Conservation (phyloP, 1,140 invertebrate species). For the Pogonomyrmex barbatus region DNA sequence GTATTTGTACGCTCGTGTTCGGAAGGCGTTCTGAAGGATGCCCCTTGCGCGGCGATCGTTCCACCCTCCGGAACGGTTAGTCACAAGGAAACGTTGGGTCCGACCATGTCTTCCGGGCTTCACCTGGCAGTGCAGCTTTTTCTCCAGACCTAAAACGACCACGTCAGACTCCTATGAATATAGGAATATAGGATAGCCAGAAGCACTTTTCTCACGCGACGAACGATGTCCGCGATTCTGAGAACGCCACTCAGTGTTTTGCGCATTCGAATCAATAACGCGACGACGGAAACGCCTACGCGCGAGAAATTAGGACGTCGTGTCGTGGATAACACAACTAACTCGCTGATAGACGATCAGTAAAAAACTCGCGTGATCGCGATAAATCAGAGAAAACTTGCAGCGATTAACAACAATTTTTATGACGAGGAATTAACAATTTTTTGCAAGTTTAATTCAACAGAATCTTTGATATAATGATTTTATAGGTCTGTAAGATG, state of each 20-base stretch:
- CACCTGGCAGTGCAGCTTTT: slow-evolving; percentile 22
- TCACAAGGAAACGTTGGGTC: slow-evolving; percentile 78
- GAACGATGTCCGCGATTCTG: slow-evolving; percentile 53
- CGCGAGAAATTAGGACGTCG: slow-evolving; percentile 18
- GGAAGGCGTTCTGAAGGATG: slow-evolving; percentile 73
- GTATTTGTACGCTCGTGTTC: slow-evolving; percentile 82
- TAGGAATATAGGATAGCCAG: background rate
- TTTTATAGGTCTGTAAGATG: background rate
- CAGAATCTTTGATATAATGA: background rate
- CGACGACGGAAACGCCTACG: slow-evolving; percentile 67
- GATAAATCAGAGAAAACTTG: background rate
- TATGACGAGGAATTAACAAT: background rate
- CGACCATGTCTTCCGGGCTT: slow-evolving; percentile 71
- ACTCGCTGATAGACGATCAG: background rate
- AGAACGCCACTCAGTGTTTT: slow-evolving; percentile 68
- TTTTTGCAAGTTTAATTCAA: background rate
- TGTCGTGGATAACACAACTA: background rate
- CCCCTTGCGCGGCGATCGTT: slow-evolving; percentile 55
- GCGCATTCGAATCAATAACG: slow-evolving; percentile 85
- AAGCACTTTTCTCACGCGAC: slow-evolving; percentile 20
- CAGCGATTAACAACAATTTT: too few relatives aligned
- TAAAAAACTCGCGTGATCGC: background rate
- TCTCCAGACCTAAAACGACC: background rate
- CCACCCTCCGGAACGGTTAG: slow-evolving; percentile 78
- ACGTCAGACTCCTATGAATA: background rate